Percentiles rank a stretch among this genome's conserved stretches.
These are phyloP conservation scores for Nesoenas mayeri DNA, from an alignment of 2,113 vertebrate genomes.

Conservation along the genomic window DNA sequence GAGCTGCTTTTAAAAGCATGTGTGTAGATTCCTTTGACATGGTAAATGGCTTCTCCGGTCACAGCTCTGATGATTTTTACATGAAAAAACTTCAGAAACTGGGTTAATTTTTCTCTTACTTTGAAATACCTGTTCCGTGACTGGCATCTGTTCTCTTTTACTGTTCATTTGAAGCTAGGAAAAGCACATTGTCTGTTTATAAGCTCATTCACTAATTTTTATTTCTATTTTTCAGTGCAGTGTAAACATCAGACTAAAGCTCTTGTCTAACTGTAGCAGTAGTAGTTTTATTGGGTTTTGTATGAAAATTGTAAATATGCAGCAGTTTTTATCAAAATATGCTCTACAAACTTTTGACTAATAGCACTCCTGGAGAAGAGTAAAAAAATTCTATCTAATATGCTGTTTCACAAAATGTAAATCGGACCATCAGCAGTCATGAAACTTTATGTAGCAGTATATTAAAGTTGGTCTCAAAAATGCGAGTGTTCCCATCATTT, in stretches of 20 bases:
- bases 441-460: not conserved
- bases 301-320: not conserved
- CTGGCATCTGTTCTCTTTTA: not conserved
- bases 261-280: not conserved
- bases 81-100: not conserved
- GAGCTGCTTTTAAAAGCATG: not conserved
- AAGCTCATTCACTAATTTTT: not conserved
- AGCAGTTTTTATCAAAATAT: not conserved
- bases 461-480: not conserved
- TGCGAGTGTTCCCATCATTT: not conserved
- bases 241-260: not conserved
- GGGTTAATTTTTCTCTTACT: not conserved
- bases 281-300: not conserved
- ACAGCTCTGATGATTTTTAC: not conserved
- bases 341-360: not conserved
- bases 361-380: not conserved
- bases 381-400: not conserved
- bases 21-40: not conserved
- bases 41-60: not conserved
- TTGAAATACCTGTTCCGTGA: not conserved
- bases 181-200: not conserved
- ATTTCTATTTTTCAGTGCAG: not conserved
- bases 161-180: not conserved
- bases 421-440: not conserved
- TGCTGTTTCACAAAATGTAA: not conserved